phyloP scores from a whole-genome alignment of 1,140 invertebrate species.

The Papilio polyxenes region DNA sequence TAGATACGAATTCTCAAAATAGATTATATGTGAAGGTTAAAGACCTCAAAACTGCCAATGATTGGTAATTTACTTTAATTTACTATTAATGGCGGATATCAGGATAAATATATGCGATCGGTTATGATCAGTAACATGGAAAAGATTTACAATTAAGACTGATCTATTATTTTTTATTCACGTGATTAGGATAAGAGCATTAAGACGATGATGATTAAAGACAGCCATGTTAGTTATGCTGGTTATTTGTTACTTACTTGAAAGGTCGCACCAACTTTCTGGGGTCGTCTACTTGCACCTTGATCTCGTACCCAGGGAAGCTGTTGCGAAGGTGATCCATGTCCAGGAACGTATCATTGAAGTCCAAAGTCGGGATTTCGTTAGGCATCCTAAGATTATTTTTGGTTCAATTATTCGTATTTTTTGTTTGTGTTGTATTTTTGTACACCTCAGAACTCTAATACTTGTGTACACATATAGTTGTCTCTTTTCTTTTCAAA shows the following conservation, averaged over 20 bases:
- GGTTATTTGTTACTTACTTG: conserved; percentile 77
- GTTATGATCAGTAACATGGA: too few species aligned
- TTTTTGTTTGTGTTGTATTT: neutral
- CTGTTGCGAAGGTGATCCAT: conserved; percentile 92
- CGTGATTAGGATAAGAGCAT: too few species aligned
- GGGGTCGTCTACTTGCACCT: conserved; percentile 84
- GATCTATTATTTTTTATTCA: too few species aligned
- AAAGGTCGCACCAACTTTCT: conserved; percentile 91
- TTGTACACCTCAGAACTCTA: neutral
- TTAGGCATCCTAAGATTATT: conserved; percentile 72
- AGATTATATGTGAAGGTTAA: neutral
- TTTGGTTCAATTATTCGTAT: too few species aligned
- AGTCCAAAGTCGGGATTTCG: conserved; percentile 88
- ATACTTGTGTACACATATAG: too few species aligned
- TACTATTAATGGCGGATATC: too few species aligned
- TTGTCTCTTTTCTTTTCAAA: too few species aligned
- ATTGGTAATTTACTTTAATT: too few species aligned
- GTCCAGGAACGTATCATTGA: conserved; percentile 98
- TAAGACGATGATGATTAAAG: too few species aligned
- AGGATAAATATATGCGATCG: too few species aligned
- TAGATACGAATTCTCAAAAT: neutral
- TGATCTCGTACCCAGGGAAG: conserved; percentile 92
- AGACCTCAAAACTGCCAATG: too few species aligned
- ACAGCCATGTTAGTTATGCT: neutral
- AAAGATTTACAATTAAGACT: too few species aligned